Base-by-base conservation (phyloP, 2,113 vertebrate species). In the Megaleporinus macrocephalus region DNA sequence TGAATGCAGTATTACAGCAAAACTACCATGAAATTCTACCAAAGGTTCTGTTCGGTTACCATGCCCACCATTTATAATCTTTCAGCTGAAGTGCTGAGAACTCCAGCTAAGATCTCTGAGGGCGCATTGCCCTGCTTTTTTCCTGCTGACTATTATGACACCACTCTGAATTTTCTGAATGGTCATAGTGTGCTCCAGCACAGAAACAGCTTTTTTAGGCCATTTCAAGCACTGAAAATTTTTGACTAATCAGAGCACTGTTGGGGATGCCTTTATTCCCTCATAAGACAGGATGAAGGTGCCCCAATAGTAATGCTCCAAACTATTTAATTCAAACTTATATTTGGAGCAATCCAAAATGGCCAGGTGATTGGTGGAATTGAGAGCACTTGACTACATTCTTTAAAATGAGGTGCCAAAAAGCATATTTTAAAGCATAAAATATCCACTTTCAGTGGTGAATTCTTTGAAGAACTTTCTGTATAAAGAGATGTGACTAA, bases 81-180 rank as follows among this genome's bases (percentile, higher is more conserved):
- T n/a, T 70, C 66, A 22, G 10, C 66, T 4, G 36, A n/a, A 44
- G 33, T 22, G 33, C 66, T 44, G 22, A 70, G 66, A 70, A 24
- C 16, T 4, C 33, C 20, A 11, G n/a, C 36, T 41, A 10, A 70
- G 33, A 5, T n/a, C 33, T 41, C 66, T 44, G 36, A 70, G 66
- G 65, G 66, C 36, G 13, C 33, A 70, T 22, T 44, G 66, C 66
- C 66, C 66, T 70, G 66, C 12, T 70, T 44, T 44, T 70, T 33
- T 22, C 30, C 57, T 26, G 11, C 10, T 13, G 24, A 41, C 30
- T 44, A 70, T 70, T 44, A 33, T 24, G 36, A 70, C 66, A 24
- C 22, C 33, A 41, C 33, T 41, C 66, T 41, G 20, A 36, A 33
- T 68, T 33, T 36, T 18, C 30, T 13, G 29, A 41, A 70, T 12